A percentile compares a stretch with the other conserved stretches of the same genome.
Conservation (phyloP, 2,888 invertebrate species). For the Crepidodera aurea region DNA sequence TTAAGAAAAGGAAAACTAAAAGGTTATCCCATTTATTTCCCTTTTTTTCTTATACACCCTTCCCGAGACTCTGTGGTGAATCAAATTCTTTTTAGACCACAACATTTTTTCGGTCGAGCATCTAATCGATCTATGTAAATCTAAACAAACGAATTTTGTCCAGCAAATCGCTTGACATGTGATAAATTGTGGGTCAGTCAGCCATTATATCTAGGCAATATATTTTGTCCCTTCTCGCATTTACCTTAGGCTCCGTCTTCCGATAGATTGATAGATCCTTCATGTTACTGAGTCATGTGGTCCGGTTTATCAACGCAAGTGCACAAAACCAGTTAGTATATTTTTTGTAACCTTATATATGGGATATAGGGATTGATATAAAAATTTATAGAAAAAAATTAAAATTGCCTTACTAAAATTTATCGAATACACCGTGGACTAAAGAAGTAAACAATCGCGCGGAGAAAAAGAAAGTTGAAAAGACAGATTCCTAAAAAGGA, state of each 20-base stretch:
- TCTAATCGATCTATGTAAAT: conserved; percentile 30
- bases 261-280: conserved; percentile 26
- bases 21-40: not conserved
- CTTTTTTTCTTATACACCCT: not conserved
- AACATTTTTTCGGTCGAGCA: conserved; percentile 16
- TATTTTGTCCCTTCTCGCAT: conserved; percentile 21
- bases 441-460: no score
- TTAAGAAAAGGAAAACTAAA: not conserved
- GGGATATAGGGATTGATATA: no score
- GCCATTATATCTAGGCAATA: conserved; percentile 28
- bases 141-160: conserved; percentile 30
- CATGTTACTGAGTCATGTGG: not conserved
- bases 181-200: conserved; percentile 28
- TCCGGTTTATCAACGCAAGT: no score
- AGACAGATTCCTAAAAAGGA: no score
- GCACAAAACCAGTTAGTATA: no score
- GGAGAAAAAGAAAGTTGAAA: no score
- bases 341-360: no score
- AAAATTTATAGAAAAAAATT: no score
- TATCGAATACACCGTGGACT: no score
- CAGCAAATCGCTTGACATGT: conserved; percentile 28
- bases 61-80: not conserved
- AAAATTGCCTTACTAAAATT: no score
- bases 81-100: conserved; percentile 3
- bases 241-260: conserved; percentile 23